These are phyloP conservation scores for Simalia tracyae DNA, from an alignment of 2,797 vertebrate species.

Conservation along the genomic window DNA sequence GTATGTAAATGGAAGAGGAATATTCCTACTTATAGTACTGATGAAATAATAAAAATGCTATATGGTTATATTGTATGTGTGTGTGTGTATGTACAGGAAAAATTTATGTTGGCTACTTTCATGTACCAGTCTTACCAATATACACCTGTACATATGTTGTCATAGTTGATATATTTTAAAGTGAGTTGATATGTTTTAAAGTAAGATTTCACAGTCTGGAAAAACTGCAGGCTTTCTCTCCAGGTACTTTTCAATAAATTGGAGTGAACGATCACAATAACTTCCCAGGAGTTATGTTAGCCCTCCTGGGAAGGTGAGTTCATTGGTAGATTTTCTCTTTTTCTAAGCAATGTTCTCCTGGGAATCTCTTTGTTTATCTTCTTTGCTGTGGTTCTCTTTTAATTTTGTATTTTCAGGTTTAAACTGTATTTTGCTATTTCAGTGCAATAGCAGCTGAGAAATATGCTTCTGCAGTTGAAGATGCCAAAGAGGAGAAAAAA, in stretches of 20 bases:
- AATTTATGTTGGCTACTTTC: not conserved
- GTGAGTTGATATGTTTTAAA: not conserved
- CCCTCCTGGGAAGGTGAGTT: slow-evolving; percentile 8
- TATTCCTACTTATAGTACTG: not conserved
- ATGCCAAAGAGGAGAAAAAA: not conserved
- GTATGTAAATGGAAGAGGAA: not conserved
- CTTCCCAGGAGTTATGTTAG: not conserved
- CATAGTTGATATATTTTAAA: not conserved
- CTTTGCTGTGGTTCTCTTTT: not conserved
- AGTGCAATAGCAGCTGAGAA: not conserved
- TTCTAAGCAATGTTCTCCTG: not conserved
- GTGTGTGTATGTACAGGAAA: not conserved
- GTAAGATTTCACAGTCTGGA: not conserved
- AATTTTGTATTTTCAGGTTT: not conserved
- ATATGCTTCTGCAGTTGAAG: not conserved
- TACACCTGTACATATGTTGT: not conserved
- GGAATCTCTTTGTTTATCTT: slow-evolving; percentile 16
- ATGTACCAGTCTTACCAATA: not conserved
- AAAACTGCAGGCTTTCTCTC: not conserved
- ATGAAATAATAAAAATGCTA: not conserved
- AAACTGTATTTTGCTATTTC: not conserved
- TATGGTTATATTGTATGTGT: not conserved
- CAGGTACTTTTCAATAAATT: slow-evolving; percentile 1
- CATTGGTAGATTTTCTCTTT: not conserved
- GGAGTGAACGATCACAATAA: slow-evolving; percentile 9